Conservation (phyloP, 2,797 vertebrate species). For the Sciurus vulgaris region DNA sequence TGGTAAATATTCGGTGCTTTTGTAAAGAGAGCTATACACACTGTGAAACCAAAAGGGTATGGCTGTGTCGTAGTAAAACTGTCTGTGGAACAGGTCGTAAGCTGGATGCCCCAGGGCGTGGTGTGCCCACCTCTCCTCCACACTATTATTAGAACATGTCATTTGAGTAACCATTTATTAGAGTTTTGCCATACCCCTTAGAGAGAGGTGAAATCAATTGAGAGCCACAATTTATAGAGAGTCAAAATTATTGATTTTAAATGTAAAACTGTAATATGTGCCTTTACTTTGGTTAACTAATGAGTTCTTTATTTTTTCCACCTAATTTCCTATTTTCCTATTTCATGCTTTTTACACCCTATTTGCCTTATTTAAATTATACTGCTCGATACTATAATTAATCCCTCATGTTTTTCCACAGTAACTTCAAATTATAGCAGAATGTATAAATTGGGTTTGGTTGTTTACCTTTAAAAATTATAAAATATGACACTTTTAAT, state of each 20-base stretch:
- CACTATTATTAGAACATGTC: neutral
- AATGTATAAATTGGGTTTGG: slow-evolving; percentile 26
- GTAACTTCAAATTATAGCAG: slow-evolving; percentile 30
- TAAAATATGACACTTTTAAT: slow-evolving; percentile 44
- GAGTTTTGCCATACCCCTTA: neutral
- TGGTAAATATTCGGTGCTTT: neutral
- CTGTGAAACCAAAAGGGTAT: neutral
- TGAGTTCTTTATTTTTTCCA: neutral
- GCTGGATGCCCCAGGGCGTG: neutral
- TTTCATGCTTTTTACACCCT: neutral
- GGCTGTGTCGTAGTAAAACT: neutral
- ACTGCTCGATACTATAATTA: neutral
- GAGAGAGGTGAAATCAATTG: neutral
- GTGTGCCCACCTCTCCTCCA: neutral
- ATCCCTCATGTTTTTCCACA: neutral
- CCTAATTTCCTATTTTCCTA: neutral
- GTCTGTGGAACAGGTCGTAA: neutral
- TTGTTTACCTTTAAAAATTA: slow-evolving; percentile 4
- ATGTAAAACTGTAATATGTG: neutral
- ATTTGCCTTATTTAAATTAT: slow-evolving; percentile 57
- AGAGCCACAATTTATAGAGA: neutral
- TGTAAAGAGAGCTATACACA: neutral
- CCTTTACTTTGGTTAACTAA: slow-evolving; percentile 26
- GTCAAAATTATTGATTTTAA: neutral
- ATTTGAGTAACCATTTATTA: neutral